Base-by-base conservation (phyloP, 2,113 vertebrate genomes). In the Indri indri region DNA sequence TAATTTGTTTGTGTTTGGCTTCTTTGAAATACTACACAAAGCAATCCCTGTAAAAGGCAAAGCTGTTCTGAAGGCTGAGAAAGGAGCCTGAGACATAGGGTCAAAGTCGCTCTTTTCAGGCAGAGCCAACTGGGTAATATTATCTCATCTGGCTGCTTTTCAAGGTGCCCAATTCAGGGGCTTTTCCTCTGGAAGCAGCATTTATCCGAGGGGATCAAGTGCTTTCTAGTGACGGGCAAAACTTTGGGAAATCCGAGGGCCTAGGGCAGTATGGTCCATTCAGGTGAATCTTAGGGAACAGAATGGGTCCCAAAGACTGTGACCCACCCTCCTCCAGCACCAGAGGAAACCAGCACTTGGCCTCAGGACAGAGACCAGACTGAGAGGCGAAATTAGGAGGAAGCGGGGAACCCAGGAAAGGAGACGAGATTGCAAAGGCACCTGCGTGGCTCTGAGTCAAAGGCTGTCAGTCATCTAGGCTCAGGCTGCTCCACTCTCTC, bases 11-110 rank as follows among this genome's bases (percentile, higher is more conserved):
- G 96, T 95, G 82, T 95, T 94, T 96, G 86, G 79, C 68, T 47
- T 94, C 97, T 96, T 97, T 96, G 95, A 97, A 98, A 95, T 91
- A 91, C 71, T 42, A 86, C 85, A 97, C 98, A 98, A 98, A 97
- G 97, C 91, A 71, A 90, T 95, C 88, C 79, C 96, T 97, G 95
- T 96, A 91, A 96, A 97, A 61, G 91, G 68, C 82, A 95, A 79
- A 25, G 77, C 45, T 93, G 71, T 96, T 52, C 86, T 13, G 32
- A 96, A 97, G 93, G 86, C 89, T 89, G 88, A 96, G 91, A 97
- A 91, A 76, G 83, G 47, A 88, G 50, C 95, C 87, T 23, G n/a
- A 94, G 95, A 92, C 88, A 74, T 50, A 59, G 79, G 81, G 79
- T 97, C 77, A 70, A 87, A 95, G 73, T 97, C 16, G 14, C 30